phyloP scores from a whole-genome alignment of 2,888 invertebrate species.

The Saturnia pavonia region DNA sequence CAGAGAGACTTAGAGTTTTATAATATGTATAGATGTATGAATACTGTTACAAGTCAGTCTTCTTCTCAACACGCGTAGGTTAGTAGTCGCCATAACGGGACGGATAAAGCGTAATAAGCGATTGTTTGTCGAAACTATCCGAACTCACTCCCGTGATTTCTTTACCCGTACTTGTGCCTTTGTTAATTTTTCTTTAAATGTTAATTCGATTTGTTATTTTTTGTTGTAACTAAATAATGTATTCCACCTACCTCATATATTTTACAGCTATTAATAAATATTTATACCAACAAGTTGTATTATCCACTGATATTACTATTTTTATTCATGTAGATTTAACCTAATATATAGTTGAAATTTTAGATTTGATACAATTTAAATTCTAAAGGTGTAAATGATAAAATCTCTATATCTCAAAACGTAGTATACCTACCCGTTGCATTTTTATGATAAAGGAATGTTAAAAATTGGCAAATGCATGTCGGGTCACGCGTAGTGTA shows the following conservation, averaged over 20 bases:
- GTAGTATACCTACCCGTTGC: too few species aligned
- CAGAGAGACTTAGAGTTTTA: too few species aligned
- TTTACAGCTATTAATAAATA: constrained; percentile 15
- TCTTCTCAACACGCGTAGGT: constrained; percentile 52
- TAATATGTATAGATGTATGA: too few species aligned
- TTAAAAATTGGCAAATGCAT: too few species aligned
- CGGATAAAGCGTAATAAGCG: constrained; percentile 60
- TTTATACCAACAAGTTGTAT: neutral
- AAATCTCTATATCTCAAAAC: too few species aligned
- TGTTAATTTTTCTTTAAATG: constrained; percentile 49
- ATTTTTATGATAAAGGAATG: too few species aligned
- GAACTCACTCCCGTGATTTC: constrained; percentile 42
- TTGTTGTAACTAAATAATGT: constrained; percentile 34
- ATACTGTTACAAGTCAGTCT: constrained; percentile 16
- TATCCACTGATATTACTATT: neutral
- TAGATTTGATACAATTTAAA: too few species aligned
- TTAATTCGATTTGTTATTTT: constrained; percentile 57
- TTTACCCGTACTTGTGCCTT: constrained; percentile 52
- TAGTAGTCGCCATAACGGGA: constrained; percentile 61
- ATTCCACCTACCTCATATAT: constrained; percentile 16
- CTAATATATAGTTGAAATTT: too few species aligned
- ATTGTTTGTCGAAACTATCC: constrained; percentile 51
- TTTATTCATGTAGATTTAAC: neutral
- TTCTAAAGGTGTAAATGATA: too few species aligned
- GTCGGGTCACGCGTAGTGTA: too few species aligned